Base-by-base conservation (phyloP, 2,888 invertebrate species). In the Rugalucina vietnamica region DNA sequence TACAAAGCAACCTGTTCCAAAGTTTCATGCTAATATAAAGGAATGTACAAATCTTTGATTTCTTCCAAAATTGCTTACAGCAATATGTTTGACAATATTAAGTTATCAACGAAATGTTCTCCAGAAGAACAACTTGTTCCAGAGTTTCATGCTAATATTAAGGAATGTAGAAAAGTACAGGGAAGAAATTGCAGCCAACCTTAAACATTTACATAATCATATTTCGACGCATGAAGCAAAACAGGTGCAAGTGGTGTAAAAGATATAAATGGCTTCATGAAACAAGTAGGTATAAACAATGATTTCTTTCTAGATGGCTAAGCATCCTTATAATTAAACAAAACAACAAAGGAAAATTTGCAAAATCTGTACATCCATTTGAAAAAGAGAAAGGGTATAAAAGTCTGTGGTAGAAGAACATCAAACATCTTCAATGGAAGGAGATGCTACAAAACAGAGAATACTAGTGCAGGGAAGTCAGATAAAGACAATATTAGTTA, bases 1-100 rank as follows among this genome's bases (percentile, higher is more conserved):
- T n/a, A n/a, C n/a, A n/a, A n/a, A n/a, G n/a, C n/a, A n/a, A n/a
- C n/a, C n/a, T n/a, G n/a, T n/a, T n/a, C n/a, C n/a, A n/a, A n/a
- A n/a, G n/a, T n/a, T n/a, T n/a, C n/a, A 18, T 54, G 10, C 54
- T 21, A 54, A 21, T 54, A 18, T 18, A 54, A 54, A 4, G n/a
- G 54, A 54, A 18, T 18, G 14, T 54, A 21, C 21, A 54, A n/a
- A n/a, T 65, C 65, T 34, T 65, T 34, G 21, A 65, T 18, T 3
- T 49, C 12, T 24, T 69, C 34, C 21, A 39, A 71, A 57, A 43
- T 69, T 37, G 36, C 29, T 5, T 54, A 57, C 70, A 54, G 24
- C 1, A 36, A 60, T 75, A 80, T 75, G 29, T 60, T 60, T n/a
- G 18, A 36, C 37, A n/a, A 70, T 50, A 50, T 36, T 70, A 57